Conservation (phyloP, 1,140 invertebrate species). For the Polyergus mexicanus region DNA sequence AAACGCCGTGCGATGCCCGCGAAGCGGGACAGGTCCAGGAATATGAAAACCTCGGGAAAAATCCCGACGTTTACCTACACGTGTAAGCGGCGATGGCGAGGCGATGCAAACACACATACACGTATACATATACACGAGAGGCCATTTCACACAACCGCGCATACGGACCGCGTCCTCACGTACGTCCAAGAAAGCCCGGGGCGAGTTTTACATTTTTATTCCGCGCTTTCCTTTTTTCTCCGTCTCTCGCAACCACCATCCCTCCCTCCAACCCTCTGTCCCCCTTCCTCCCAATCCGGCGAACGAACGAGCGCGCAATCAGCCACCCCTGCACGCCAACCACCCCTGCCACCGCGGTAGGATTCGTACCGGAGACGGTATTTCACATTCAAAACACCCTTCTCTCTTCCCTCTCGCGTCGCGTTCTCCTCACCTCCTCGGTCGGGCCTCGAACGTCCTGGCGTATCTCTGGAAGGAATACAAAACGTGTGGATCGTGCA, state of each 20-base stretch:
- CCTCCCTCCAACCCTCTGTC: neutral
- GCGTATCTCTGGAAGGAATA: slow-evolving; percentile 79
- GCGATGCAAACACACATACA: neutral
- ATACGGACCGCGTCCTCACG: slow-evolving; percentile 49
- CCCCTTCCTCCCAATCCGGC: slow-evolving; percentile 33
- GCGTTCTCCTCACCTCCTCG: slow-evolving; percentile 52
- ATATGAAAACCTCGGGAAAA: slow-evolving; percentile 55
- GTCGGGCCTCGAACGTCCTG: slow-evolving; percentile 49
- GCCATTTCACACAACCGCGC: slow-evolving; percentile 4
- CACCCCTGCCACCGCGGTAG: slow-evolving; percentile 5
- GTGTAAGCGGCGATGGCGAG: slow-evolving; percentile 14
- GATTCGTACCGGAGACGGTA: slow-evolving; percentile 63
- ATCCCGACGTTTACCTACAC: neutral
- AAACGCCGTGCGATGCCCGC: slow-evolving; percentile 26
- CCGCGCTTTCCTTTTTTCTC: slow-evolving; percentile 66
- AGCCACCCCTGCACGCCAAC: slow-evolving; percentile 30
- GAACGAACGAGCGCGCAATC: slow-evolving; percentile 74
- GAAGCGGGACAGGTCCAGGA: slow-evolving; percentile 35
- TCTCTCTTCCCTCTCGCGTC: slow-evolving; percentile 53
- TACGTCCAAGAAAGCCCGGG: slow-evolving; percentile 61
- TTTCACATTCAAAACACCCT: slow-evolving; percentile 76
- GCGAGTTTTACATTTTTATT: slow-evolving; percentile 79
- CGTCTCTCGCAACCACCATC: neutral
- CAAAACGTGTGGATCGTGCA: slow-evolving; percentile 70
- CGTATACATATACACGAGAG: neutral